Base-by-base conservation (phyloP, 2,797 vertebrate species). In the Tamandua tetradactyla region DNA sequence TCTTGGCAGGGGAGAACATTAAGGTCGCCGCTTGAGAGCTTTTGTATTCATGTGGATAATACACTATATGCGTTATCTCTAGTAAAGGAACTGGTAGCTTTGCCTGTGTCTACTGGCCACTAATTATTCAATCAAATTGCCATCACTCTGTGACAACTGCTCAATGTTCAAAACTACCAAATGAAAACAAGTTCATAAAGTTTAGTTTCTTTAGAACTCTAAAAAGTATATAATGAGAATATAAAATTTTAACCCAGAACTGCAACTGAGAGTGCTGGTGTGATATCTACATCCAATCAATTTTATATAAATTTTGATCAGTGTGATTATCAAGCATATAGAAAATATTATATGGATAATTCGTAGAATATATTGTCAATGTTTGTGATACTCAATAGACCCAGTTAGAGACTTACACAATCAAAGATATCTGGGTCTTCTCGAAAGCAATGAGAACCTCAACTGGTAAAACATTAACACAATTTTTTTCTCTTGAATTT, bases 11-110 rank as follows among this genome's bases (percentile, higher is more conserved):
- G 68, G 47, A 75, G 2, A 2, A n/a, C 5, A 22, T 42, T 37
- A 55, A 55, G 44, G 18, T 2, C 42, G 9, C 37, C 7, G 2
- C 12, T 44, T 20, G 7, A 55, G 18, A 9, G 5, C 4, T 37
- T 35, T 32, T 37, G 20, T 22, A 23, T 23, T 40, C 27, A 23
- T n/a, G 5, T 74, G 25, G 2, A 7, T 12, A 37, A 30, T 37
- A 22, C 71, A 13, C 23, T 72, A 0, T 20, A 20, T 7, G 7
- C 20, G 84, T 76, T n/a, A 37, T 27, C 12, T 23, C 0, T 15
- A n/a, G 1, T 27, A 76, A 55, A 76, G 5, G 6, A n/a, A 4
- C 7, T 11, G 5, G 1, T 2, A n/a, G 20, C 17, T 23, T 27
- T 47, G 3, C 59, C 25, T n/a, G 4, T 40, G 1, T 84, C 18